Base-by-base conservation (phyloP, 2,888 invertebrate genomes). In the Orchestes rusci region DNA sequence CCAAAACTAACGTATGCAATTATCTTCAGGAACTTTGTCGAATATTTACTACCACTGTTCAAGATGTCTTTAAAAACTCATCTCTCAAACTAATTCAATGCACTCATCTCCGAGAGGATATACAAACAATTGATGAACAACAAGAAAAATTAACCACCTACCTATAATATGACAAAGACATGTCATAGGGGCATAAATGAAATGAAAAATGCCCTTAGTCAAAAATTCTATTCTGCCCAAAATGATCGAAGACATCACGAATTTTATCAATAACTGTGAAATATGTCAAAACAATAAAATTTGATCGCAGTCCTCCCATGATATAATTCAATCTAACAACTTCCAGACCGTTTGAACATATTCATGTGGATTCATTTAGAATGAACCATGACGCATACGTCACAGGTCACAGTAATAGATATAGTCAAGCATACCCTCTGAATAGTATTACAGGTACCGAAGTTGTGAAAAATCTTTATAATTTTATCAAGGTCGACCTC, bases 311-410 rank as follows among this genome's bases (percentile, higher is more conserved):
- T 18, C 56, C 56, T 5, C 34, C 48, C 16, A 40, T 45, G 35
- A 49, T 43, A 8, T n/a, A n/a, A n/a, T n/a, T n/a, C n/a, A n/a
- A n/a, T n/a, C n/a, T n/a, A 41, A 46, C 19, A 51, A 49, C 55
- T 3, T 35, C 15, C 0, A 53, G 46, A 45, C 59, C 59, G 2
- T 45, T 52, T 3, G 53, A 59, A 42, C 50, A 53, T 4, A 31
- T 59, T 10, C 56, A 58, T 34, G 23, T 58, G 2, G 58, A 59
- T 38, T 49, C 53, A 2, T 59, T 54, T 23, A 50, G 45, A 17
- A 34, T 54, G 10, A 19, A 47, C 16, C 52, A 54, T 34, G 20
- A 39, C 2, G 19, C 52, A 3, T 56, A 54, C 19, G 3, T 57
- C 15, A 58, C 54, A 10, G 58, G 58, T 16, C 46, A 35, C 23